Conservation (phyloP, 2,888 invertebrate species). For the Strigamia maritima region DNA sequence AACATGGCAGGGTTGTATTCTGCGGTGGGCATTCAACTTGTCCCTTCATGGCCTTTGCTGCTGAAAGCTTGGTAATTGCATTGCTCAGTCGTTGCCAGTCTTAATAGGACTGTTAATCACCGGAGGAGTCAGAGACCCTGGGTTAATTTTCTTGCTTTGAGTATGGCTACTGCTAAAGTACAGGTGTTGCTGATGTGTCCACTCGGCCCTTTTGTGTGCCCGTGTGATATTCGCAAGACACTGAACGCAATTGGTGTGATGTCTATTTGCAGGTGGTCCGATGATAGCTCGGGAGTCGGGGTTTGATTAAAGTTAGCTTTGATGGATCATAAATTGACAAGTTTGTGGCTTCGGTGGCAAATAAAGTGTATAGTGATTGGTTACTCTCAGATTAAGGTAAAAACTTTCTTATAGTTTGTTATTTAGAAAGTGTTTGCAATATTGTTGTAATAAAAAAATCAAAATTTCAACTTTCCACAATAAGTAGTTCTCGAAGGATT, state of each 20-base stretch:
- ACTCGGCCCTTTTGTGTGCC: constrained; percentile 11
- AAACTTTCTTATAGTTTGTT: not conserved
- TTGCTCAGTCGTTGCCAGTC: constrained; percentile 32
- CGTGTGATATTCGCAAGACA: constrained; percentile 21
- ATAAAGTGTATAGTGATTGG: not conserved
- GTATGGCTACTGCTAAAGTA: constrained; percentile 4
- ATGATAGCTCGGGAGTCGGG: not conserved
- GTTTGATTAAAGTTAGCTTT: constrained; percentile 25
- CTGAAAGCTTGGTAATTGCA: constrained; percentile 34
- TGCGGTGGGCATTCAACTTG: constrained; percentile 30
- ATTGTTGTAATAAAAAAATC: too few species aligned
- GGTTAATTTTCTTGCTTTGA: constrained; percentile 29
- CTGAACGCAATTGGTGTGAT: constrained; percentile 7
- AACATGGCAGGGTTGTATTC: constrained; percentile 29
- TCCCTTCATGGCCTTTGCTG: constrained; percentile 34
- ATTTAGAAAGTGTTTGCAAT: not conserved
- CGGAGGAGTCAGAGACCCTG: constrained; percentile 24
- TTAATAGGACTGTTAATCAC: constrained; percentile 34
- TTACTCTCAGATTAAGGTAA: not conserved
- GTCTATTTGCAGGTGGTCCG: constrained; percentile 29
- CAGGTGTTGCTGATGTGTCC: constrained; percentile 32
- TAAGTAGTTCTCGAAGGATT: too few species aligned
- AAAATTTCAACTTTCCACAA: too few species aligned
- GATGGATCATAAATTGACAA: constrained; percentile 30
- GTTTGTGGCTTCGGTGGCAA: not conserved